Base-by-base conservation (phyloP, 1,140 invertebrate genomes). In the Aphis craccivora region DNA sequence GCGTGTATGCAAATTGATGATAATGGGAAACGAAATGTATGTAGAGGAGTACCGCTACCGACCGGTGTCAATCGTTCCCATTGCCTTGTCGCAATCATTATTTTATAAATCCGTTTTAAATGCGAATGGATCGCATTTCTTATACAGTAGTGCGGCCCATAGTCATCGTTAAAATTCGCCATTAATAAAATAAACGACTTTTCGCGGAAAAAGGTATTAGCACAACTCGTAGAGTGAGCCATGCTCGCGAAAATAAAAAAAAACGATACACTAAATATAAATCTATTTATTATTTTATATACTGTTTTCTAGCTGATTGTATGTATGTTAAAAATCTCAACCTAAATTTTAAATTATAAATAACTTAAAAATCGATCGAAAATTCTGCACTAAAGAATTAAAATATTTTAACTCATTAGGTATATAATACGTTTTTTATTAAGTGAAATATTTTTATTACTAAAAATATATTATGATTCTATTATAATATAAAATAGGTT, bases 1-100 rank as follows among this genome's bases (percentile, higher is more conserved):
- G 90, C 90, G 90, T 92, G 90, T 83, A 83, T 92, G 90, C 90
- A 92, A 92, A 92, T 92, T 83, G 90, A 92, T 51, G n/a, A 48
- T 83, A 92, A 92, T 83, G 67, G 67, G 43, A 81, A 35, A 92
- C 35, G 67, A 92, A 51, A 83, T 48, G 43, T 90, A 67, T 1
- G 60, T 14, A n/a, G 30, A 67, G 60, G 22, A 30, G 87, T 37
- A 45, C 55, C n/a, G 87, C 87, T 51, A 35, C 87, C 87, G 51
- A 90, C 53, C 88, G 35, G n/a, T 55, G 35, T 37, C 48, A 37
- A 90, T 90, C 48, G 53, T 37, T 53, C 53, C 35, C 40, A 35
- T n/a, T 51, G 87, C 87, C 45, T n/a, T 88, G 86, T 48, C 55
- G 53, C 43, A 90, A 90, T 90, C 89, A 90, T 90, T 90, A 90